phyloP scores from a whole-genome alignment of 2,113 vertebrate genomes.

The Pseudorhombus dupliciocellatus region DNA sequence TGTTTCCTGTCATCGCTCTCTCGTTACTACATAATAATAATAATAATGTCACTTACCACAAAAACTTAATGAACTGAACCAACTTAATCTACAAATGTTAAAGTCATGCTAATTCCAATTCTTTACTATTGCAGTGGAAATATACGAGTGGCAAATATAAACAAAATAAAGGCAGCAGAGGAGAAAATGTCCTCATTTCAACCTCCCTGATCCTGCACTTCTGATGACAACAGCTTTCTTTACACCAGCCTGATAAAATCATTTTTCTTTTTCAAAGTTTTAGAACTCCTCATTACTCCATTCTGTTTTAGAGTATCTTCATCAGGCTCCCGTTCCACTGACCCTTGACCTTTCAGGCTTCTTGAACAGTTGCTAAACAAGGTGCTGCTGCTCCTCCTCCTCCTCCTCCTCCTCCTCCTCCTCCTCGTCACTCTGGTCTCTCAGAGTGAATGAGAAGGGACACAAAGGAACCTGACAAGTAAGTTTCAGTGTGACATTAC shows the following conservation, averaged over 20 bases:
- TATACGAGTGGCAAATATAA: too few species aligned
- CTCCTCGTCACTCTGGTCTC: constrained; percentile 23
- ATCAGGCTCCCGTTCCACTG: constrained; percentile 12
- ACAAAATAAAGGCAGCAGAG: too few species aligned
- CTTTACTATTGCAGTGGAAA: too few species aligned
- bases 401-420: constrained; percentile 18
- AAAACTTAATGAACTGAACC: too few species aligned
- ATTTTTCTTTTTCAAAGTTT: too few species aligned
- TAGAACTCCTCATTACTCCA: too few species aligned
- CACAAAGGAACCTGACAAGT: constrained; percentile 64
- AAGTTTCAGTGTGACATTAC: constrained; percentile 64
- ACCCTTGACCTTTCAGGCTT: constrained; percentile 49
- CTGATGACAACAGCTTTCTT: not conserved
- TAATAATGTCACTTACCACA: not conserved
- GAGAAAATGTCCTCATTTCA: too few species aligned
- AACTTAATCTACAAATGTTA: too few species aligned
- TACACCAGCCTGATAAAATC: too few species aligned
- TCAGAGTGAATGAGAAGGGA: constrained; percentile 52
- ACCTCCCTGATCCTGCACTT: too few species aligned
- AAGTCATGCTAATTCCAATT: too few species aligned
- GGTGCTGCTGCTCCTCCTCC: constrained; percentile 32
- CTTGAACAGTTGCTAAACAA: constrained; percentile 59
- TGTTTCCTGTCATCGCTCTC: not conserved
- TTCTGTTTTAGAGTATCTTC: not conserved
- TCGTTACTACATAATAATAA: not conserved